phyloP scores from a whole-genome alignment of 2,113 vertebrate species.

The Phrynosoma platyrhinos region DNA sequence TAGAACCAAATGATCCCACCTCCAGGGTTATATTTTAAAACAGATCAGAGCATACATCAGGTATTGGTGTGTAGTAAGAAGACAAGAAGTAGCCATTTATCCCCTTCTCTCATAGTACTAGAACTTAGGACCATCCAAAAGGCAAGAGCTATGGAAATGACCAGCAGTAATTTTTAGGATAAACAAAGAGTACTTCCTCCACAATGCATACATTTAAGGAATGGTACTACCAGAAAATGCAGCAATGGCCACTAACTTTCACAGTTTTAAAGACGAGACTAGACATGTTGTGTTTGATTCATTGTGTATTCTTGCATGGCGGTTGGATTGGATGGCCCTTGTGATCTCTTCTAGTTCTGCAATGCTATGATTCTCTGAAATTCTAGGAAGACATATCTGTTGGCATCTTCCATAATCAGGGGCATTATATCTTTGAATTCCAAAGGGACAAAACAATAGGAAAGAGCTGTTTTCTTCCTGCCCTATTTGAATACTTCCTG shows the following conservation, averaged over 20 bases:
- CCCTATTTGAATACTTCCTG: neutral
- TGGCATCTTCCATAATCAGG: neutral
- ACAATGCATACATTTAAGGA: neutral
- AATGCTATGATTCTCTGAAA: too few species aligned
- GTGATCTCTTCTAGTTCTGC: too few species aligned
- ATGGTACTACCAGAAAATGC: neutral
- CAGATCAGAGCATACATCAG: too few species aligned
- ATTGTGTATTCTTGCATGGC: too few species aligned
- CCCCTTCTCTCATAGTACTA: too few species aligned
- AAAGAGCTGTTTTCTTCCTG: neutral
- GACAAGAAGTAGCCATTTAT: neutral
- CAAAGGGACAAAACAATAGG: neutral
- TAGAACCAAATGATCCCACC: too few species aligned
- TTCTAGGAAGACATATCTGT: neutral
- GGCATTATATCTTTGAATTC: neutral
- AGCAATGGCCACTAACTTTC: neutral
- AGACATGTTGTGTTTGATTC: too few species aligned
- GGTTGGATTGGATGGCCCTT: too few species aligned
- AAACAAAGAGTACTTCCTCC: neutral
- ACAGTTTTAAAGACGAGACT: neutral
- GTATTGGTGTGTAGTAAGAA: neutral
- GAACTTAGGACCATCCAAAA: neutral
- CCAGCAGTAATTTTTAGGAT: neutral
- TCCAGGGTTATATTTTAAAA: too few species aligned
- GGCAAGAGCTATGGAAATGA: neutral